Percentiles rank a stretch among this genome's conserved stretches.
phyloP scores from a whole-genome alignment of 2,797 vertebrate species.

The Huso huso region DNA sequence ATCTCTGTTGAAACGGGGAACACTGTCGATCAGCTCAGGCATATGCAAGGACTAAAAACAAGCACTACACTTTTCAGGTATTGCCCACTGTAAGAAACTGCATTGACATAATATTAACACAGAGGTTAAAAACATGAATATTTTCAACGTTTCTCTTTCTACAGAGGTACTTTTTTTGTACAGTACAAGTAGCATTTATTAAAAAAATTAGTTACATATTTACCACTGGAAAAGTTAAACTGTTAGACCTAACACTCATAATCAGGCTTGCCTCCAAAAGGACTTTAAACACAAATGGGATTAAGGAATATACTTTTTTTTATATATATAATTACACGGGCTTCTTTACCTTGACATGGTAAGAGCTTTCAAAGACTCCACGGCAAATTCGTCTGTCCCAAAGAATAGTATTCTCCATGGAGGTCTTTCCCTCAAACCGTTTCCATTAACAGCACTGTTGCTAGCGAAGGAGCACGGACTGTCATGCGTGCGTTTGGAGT shows the following conservation, averaged over 20 bases:
- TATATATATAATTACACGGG: slow-evolving; percentile 38
- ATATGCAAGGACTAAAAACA: not conserved
- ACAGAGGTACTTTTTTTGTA: no score
- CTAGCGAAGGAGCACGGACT: not conserved
- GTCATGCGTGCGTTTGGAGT: not conserved
- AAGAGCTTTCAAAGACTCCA: slow-evolving; percentile 65
- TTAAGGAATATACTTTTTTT: slow-evolving; percentile 9
- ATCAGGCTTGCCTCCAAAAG: slow-evolving; percentile 4
- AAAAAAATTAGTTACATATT: no score
- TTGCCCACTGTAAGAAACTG: not conserved
- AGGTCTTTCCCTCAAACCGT: slow-evolving; percentile 39
- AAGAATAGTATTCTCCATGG: slow-evolving; percentile 84
- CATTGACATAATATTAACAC: no score
- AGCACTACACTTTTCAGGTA: slow-evolving; percentile 26
- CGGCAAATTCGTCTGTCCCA: slow-evolving; percentile 77
- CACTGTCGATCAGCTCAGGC: no score
- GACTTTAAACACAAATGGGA: slow-evolving; percentile 8
- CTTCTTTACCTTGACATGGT: slow-evolving; percentile 57
- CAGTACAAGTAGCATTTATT: no score
- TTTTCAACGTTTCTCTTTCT: no score
- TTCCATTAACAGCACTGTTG: not conserved
- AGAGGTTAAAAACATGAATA: no score
- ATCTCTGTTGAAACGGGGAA: no score
- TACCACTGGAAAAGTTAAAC: no score
- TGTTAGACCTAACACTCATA: no score